Base-by-base conservation (phyloP, 2,888 invertebrate genomes). In the Sarcophaga subvicina region DNA sequence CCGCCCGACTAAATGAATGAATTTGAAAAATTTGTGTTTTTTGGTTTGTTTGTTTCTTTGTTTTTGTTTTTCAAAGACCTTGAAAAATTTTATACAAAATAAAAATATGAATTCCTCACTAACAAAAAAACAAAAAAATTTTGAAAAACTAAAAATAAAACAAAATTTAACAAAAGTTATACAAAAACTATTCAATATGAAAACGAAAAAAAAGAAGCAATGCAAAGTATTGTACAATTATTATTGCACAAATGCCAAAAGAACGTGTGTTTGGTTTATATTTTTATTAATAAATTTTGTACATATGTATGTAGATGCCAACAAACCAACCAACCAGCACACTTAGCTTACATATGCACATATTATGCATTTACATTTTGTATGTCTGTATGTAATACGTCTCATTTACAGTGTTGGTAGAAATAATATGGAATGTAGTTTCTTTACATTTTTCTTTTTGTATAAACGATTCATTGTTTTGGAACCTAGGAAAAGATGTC, bases 1-100 rank as follows among this genome's bases (percentile, higher is more conserved):
- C 10, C n/a, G n/a, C 14, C 60, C 60, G 59, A 64, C 22, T 54
- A 25, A 75, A 70, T 77, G 70, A 66, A 81, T 77, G 60, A 27
- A 70, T 27, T 47, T 37, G 37, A 37, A 37, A 37, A 37, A 37
- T 37, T 37, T 37, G 2, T 37, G 8, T 8, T 8, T 37, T 37
- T 8, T 76, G 10, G 69, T 64, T 6, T 37, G 0, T 37, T 37
- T 47, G 64, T 22, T 11, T 75, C 22, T 25, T 66, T 12, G n/a
- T 59, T 49, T 77, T 83, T 83, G 22, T 25, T 47, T 73, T 64
- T 54, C 12, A 77, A 59, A 81, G 73, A 81, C 81, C 85, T 85
- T 85, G 85, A 80, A 72, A 11, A 17, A 64, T 45, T 63, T 66
- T 4, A 66, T 59, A 64, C 59, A 45, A 54, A 59, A 80, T n/a